Conservation (phyloP, 2,113 vertebrate species). For the Bagarius yarrelli region DNA sequence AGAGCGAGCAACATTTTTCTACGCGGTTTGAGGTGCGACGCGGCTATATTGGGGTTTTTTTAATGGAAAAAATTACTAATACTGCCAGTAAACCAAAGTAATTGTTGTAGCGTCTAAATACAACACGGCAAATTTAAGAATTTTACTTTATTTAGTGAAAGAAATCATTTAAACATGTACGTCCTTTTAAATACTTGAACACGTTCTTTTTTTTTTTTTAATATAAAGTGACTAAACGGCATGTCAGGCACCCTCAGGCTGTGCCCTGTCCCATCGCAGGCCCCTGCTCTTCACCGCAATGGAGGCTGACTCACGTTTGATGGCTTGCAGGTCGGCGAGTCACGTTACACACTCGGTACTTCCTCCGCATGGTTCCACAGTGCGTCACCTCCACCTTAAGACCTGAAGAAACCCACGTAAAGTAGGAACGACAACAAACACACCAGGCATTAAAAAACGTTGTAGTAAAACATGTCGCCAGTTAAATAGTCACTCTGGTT, state of each 20-base stretch:
- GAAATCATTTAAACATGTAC: background rate
- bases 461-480: background rate
- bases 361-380: constrained; percentile 98
- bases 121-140: too few species aligned
- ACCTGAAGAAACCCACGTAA: constrained; percentile 67
- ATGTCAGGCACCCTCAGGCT: background rate
- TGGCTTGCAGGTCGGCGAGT: constrained; percentile 96
- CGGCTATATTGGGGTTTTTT: too few species aligned
- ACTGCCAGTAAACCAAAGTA: too few species aligned
- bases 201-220: background rate
- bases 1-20: too few species aligned
- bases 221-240: background rate
- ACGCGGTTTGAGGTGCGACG: too few species aligned
- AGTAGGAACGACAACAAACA: background rate
- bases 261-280: background rate
- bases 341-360: constrained; percentile 97
- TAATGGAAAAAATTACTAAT: too few species aligned
- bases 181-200: background rate
- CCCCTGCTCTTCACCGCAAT: constrained; percentile 18
- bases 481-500: background rate
- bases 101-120: background rate
- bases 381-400: constrained; percentile 99
- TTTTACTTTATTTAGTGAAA: background rate
- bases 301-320: constrained; percentile 87
- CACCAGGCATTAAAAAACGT: background rate